phyloP scores from a whole-genome alignment of 1,140 invertebrate species.

The Apis laboriosa region DNA sequence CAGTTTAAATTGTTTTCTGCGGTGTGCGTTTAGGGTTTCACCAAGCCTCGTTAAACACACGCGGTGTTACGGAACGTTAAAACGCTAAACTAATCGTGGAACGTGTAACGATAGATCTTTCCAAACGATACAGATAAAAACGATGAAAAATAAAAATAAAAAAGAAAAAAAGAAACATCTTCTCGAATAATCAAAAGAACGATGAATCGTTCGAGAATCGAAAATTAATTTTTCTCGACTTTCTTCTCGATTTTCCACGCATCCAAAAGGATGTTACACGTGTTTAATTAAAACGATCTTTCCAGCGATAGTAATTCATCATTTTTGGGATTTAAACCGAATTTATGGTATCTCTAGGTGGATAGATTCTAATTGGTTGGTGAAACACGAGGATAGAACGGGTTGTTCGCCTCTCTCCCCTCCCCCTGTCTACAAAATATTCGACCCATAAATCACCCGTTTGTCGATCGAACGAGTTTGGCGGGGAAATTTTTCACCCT shows the following conservation, averaged over 20 bases:
- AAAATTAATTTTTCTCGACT: too few relatives aligned
- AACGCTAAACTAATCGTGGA: neutral
- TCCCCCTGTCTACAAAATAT: too few relatives aligned
- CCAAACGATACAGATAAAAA: too few relatives aligned
- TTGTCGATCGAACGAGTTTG: neutral
- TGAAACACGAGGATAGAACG: neutral
- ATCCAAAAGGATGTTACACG: neutral
- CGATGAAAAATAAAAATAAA: too few relatives aligned
- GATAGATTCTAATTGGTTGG: constrained; percentile 37
- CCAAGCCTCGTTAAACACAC: constrained; percentile 15
- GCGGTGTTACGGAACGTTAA: too few relatives aligned
- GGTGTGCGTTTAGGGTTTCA: constrained; percentile 28
- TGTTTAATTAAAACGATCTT: constrained; percentile 55
- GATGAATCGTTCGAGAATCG: too few relatives aligned
- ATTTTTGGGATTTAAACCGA: neutral
- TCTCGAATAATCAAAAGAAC: neutral
- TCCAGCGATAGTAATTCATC: neutral
- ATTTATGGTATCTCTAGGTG: constrained; percentile 4
- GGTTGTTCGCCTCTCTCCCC: too few relatives aligned
- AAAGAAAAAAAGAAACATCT: too few relatives aligned
- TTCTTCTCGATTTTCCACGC: too few relatives aligned
- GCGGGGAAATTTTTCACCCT: constrained; percentile 1
- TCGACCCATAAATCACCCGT: neutral
- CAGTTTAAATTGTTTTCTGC: constrained; percentile 36
- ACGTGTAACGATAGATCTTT: too few relatives aligned